Conservation (phyloP, 2,797 vertebrate genomes). For the Typhlichthys eigenmanni region DNA sequence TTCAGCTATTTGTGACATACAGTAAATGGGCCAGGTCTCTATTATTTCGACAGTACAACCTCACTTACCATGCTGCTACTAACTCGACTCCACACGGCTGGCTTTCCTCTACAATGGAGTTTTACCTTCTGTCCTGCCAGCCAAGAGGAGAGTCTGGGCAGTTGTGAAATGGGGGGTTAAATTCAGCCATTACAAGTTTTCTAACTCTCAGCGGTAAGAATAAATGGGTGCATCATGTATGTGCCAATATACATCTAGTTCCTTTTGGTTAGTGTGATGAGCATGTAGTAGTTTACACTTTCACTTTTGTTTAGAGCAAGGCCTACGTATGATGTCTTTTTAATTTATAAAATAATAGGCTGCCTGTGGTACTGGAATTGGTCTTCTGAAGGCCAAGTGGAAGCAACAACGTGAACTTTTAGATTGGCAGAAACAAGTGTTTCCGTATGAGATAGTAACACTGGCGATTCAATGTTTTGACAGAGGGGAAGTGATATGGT, state of each 20-base stretch:
- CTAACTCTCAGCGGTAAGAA: constrained; percentile 33
- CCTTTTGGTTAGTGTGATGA: too few relatives aligned
- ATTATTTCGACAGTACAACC: not conserved
- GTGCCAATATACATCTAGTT: too few relatives aligned
- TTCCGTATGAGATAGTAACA: too few relatives aligned
- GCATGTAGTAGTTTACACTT: too few relatives aligned
- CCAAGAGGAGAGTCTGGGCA: constrained; percentile 4
- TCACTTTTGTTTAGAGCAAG: too few relatives aligned
- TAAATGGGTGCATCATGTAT: constrained; percentile 14
- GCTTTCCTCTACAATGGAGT: constrained; percentile 11
- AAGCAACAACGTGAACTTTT: too few relatives aligned
- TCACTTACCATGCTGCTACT: not conserved
- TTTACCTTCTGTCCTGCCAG: constrained; percentile 9
- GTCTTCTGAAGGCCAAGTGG: too few relatives aligned
- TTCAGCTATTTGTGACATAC: too few relatives aligned
- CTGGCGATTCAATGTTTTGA: too few relatives aligned
- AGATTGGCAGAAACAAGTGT: too few relatives aligned
- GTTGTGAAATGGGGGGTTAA: constrained; percentile 31
- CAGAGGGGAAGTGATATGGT: too few relatives aligned
- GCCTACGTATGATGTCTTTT: constrained; percentile 9
- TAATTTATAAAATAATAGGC: constrained; percentile 12
- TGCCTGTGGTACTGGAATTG: too few relatives aligned
- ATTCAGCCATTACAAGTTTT: constrained; percentile 15
- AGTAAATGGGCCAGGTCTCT: not conserved
- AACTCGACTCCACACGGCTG: not conserved